Evolutionary conservation across 2,888 invertebrate species (phyloP).

Genomic region (Coelinius sp.): DNA sequence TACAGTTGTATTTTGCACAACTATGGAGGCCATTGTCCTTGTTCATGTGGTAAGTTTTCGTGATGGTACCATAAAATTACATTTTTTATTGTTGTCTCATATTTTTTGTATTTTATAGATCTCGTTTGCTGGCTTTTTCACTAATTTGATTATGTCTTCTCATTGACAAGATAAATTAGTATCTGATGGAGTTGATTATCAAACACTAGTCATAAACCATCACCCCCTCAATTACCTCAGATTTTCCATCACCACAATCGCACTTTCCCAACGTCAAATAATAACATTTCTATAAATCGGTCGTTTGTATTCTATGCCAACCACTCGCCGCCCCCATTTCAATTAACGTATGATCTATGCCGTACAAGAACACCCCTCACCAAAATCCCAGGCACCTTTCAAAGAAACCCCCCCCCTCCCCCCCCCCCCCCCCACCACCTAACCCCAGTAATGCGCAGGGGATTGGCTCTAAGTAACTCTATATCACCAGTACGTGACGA

Average conservation of each 20-base stretch:
- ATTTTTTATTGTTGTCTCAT: not conserved
- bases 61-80: not conserved
- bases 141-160: constrained; percentile 18
- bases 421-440: not conserved
- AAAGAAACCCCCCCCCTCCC: constrained; percentile 37
- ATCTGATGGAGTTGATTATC: constrained; percentile 42
- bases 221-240: constrained; percentile 26
- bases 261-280: constrained; percentile 57
- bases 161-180: not conserved
- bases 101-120: not conserved
- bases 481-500: constrained; percentile 70
- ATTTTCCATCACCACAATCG: not conserved
- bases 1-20: not conserved
- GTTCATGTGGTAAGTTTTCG: constrained; percentile 25
- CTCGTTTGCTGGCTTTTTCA: not conserved
- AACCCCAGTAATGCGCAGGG: constrained; percentile 60
- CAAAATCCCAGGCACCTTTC: constrained; percentile 59
- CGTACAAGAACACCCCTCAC: constrained; percentile 59
- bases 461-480: constrained; percentile 69
- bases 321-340: constrained; percentile 68
- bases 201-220: constrained; percentile 17
- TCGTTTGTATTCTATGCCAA: constrained; percentile 71
- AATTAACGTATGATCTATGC: constrained; percentile 72
- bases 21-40: not conserved
- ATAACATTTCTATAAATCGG: constrained; percentile 71